Evolutionary conservation across 2,113 vertebrate species (phyloP), one percentile per base, ranked within the genome.

Genomic region (Smithornis capensis): DNA sequence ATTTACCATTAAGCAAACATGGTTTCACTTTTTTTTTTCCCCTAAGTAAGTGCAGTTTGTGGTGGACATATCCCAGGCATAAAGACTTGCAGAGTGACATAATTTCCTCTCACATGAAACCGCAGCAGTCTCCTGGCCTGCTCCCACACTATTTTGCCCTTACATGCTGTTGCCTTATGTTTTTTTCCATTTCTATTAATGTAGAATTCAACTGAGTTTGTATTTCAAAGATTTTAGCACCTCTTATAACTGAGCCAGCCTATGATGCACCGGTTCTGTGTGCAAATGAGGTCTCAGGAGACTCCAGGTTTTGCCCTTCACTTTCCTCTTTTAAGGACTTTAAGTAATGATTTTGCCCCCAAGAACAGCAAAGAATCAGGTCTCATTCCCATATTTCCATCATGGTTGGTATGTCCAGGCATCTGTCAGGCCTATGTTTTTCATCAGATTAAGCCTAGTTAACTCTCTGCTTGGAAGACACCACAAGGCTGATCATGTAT

Each of bases 191-290:
- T 81, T 79, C 11, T 82, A 59, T 65, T 60, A 75, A 60, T 10
- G 7, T 62, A 40, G 16, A 35, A 63, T 59, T 86, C 12, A 21
- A 59, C 42, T 83, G 33, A 37, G 38, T 47, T 91, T 74, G 49
- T 47, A 22, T 74, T 88, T 47, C 38, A 67, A 74, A 84, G 45
- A 47, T 87, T 70, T 92, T 86, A 87, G 69, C 53, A 87, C 49
- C 29, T 67, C 45, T 82, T 63, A 70, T 3, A 1, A 6, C 19
- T 35, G 25, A 87, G 14, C 21, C 24, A 50, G 87, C 79, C 81
- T 64, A 21, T 3, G 1, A 19, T 28, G 4, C 21, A 42, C 14
- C 24, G 76, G 31, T 22, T 22, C 7, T 0, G 14, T 16, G 42
- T 42, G 31, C 22, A 53, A 19, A 2, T 10, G 2, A 45, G 9